Conservation (phyloP, 2,113 vertebrate genomes). For the Triplophysa tibetana region DNA sequence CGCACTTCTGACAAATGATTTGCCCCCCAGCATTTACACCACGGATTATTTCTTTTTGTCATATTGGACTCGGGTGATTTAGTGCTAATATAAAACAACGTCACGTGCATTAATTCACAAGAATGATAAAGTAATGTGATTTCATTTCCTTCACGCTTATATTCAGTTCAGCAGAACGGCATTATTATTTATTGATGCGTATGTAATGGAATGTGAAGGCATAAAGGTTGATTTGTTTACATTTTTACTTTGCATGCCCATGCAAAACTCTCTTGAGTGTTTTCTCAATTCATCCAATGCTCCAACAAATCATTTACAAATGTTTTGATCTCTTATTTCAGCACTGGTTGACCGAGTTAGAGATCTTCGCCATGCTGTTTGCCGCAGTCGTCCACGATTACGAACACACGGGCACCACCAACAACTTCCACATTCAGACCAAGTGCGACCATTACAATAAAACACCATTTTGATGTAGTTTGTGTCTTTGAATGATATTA, state of each 20-base stretch:
- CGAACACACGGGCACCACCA: conserved; percentile 95
- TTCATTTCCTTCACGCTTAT: conserved; percentile 19
- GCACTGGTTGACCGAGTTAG: conserved; percentile 95
- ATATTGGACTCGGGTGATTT: conserved; percentile 12
- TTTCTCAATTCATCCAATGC: too few relatives aligned
- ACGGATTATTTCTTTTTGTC: conserved; percentile 20
- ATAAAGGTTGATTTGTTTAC: background rate
- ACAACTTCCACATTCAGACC: conserved; percentile 98
- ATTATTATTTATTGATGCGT: conserved; percentile 5
- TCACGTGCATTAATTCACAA: conserved; percentile 7
- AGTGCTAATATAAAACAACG: conserved; percentile 7
- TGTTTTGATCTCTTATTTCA: conserved; percentile 62
- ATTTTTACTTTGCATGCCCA: too few relatives aligned
- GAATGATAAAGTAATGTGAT: conserved; percentile 29
- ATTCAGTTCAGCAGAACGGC: conserved; percentile 6
- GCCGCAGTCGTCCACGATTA: conserved; percentile 94
- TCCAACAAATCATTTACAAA: background rate
- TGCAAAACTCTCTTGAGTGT: too few relatives aligned
- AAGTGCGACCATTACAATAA: conserved; percentile 59
- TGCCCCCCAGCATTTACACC: conserved; percentile 24
- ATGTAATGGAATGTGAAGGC: background rate
- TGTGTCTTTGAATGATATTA: too few relatives aligned
- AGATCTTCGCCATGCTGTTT: conserved; percentile 95
- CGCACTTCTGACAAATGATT: conserved; percentile 9
- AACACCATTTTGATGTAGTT: background rate